Conservation (phyloP, 1,140 invertebrate species). For the Orchesella cincta region DNA sequence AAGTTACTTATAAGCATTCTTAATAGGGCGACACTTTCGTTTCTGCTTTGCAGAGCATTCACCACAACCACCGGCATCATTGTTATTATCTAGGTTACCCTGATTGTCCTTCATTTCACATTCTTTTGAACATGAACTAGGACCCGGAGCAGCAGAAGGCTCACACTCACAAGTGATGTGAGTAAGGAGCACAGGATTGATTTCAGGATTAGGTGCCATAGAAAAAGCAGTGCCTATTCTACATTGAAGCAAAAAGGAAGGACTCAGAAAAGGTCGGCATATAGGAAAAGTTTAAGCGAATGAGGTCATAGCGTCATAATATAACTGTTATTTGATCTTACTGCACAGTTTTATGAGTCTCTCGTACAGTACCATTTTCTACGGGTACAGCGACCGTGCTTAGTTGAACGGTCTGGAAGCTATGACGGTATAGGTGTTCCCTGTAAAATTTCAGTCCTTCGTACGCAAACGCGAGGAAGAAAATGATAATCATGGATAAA, state of each 20-base stretch:
- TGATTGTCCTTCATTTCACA: background rate
- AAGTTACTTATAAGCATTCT: conserved; percentile 5
- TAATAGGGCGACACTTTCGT: background rate
- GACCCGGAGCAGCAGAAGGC: background rate
- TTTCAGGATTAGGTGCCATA: background rate
- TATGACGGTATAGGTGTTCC: conserved; percentile 43
- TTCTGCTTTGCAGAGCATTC: background rate
- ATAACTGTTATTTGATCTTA: conserved; percentile 18
- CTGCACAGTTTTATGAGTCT: conserved; percentile 48
- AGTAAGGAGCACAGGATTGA: conserved; percentile 30
- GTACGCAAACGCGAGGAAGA: conserved; percentile 57
- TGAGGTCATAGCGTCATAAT: background rate
- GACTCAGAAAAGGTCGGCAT: background rate
- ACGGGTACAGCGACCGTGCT: conserved; percentile 44
- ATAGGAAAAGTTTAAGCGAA: background rate
- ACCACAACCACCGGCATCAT: background rate
- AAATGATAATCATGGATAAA: conserved; percentile 56
- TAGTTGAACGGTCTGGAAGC: conserved; percentile 43
- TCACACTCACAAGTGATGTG: conserved; percentile 32
- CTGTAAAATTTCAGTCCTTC: conserved; percentile 55
- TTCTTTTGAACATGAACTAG: background rate
- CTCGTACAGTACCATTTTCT: conserved; percentile 40
- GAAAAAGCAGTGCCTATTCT: conserved; percentile 1
- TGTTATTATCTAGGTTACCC: background rate
- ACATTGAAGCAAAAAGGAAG: background rate